Evolutionary conservation across 2,113 vertebrate genomes (phyloP).

Genomic region (Callipepla californica): DNA sequence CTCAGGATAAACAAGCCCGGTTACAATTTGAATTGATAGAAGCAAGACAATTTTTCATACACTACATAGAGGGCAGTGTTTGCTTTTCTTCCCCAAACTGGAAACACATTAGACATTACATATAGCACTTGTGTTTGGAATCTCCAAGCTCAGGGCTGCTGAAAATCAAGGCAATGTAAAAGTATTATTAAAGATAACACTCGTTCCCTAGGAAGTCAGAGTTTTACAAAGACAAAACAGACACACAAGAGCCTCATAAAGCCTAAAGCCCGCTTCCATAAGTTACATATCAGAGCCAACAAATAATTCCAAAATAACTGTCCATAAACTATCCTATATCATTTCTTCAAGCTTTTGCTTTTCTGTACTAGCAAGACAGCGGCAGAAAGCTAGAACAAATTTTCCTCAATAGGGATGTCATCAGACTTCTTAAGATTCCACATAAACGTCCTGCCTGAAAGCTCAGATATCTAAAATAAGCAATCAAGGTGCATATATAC

Average conservation of each 20-base stretch:
- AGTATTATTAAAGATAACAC: background rate
- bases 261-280: rapidly evolving
- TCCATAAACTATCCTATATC: background rate
- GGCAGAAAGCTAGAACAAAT: background rate
- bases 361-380: background rate
- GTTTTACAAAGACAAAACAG: background rate
- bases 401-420: background rate
- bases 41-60: background rate
- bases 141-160: background rate
- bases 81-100: background rate
- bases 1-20: background rate
- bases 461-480: background rate
- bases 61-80: background rate
- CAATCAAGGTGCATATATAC: rapidly evolving
- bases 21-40: background rate
- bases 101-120: rapidly evolving
- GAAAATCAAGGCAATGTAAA: background rate
- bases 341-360: background rate
- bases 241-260: background rate
- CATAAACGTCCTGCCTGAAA: background rate
- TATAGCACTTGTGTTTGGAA: background rate
- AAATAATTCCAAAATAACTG: background rate
- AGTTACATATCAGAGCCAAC: background rate
- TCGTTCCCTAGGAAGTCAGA: background rate
- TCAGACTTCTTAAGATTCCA: background rate